Base-by-base conservation (phyloP, 2,797 vertebrate species). In the Tapirus indicus region DNA sequence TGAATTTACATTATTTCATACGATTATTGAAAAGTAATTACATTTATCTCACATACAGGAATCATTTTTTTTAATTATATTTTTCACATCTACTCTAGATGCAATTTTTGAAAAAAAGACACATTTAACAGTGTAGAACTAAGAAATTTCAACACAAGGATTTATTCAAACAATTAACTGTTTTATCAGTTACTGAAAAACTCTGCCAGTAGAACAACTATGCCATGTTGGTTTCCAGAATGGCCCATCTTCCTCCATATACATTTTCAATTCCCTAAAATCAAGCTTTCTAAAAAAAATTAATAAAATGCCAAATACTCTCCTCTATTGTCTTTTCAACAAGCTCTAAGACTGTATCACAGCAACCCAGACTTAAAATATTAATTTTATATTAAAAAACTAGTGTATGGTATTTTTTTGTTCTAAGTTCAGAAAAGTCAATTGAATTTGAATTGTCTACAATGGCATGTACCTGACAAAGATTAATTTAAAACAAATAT, bases 401-500 rank as follows among this genome's bases (percentile, higher is more conserved):
- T 97, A 98, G 89, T 94, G 89, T 96, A 98, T 97, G 93, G 96
- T 98, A 97, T 95, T 98, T 98, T 97, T 98, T 98, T 98, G 97
- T 98, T 97, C 98, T 96, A 97, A 98, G 97, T 96, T 98, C 96
- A 98, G 97, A 98, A 98, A 98, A 52, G 96, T 95, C 98, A 98
- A 98, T 90, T 98, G 96, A 97, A 98, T 98, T 97, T 98, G 97
- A 98, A 98, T 98, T 97, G 97, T 98, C 97, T 98, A 98, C 96
- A 92, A 97, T 97, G 96, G 91, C 96, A 98, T 95, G 96, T 98
- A 98, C 98, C 97, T 98, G 97, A 98, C 97, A 98, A 98, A 98
- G 97, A 98, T 98, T 98, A 98, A 98, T 98, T 98, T 98, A 98
- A 91, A 98, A 97, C 95, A 97, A 97, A 98, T 98, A 98, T 97